phyloP scores from a whole-genome alignment of 1,140 invertebrate genomes.

The Zaprionus gabonicus region DNA sequence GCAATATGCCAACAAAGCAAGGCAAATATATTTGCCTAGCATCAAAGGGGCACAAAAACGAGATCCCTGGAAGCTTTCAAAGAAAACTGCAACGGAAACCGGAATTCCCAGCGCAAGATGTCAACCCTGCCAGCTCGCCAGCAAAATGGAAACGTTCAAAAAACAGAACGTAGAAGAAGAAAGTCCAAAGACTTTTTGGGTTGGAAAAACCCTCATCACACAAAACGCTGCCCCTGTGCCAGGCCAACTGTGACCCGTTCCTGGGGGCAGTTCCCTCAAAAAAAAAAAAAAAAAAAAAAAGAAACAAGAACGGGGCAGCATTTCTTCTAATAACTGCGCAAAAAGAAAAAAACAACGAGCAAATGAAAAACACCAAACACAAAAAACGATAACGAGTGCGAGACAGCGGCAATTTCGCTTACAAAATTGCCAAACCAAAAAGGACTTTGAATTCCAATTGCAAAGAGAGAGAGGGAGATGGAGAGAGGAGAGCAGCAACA shows the following conservation, averaged over 20 bases:
- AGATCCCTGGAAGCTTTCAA: conserved; percentile 58
- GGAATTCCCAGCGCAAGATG: conserved; percentile 79
- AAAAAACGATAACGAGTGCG: conserved; percentile 67
- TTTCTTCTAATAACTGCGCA: conserved; percentile 81
- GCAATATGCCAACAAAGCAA: conserved; percentile 35
- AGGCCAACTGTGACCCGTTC: conserved; percentile 69
- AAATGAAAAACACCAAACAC: conserved; percentile 28
- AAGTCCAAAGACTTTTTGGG: conserved; percentile 29
- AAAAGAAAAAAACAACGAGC: conserved; percentile 48
- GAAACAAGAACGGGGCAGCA: conserved; percentile 55
- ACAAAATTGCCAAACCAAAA: conserved; percentile 82
- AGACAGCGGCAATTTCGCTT: conserved; percentile 81
- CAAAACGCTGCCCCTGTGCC: conserved; percentile 50
- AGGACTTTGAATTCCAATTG: conserved; percentile 82
- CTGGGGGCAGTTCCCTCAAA: conserved; percentile 5
- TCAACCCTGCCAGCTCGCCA: conserved; percentile 59
- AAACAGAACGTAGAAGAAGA: conserved; percentile 31
- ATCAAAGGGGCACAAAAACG: conserved; percentile 28
- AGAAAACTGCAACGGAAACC: conserved; percentile 79
- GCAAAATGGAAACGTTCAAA: conserved; percentile 50
- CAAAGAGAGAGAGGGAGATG: conserved; percentile 33
- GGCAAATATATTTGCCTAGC: conserved; percentile 41
- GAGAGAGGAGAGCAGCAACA: not conserved
- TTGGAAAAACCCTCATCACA: conserved; percentile 71
- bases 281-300: not conserved